These are phyloP conservation scores for Altica lythri DNA, from an alignment of 2,888 invertebrate species.

Conservation along the genomic window DNA sequence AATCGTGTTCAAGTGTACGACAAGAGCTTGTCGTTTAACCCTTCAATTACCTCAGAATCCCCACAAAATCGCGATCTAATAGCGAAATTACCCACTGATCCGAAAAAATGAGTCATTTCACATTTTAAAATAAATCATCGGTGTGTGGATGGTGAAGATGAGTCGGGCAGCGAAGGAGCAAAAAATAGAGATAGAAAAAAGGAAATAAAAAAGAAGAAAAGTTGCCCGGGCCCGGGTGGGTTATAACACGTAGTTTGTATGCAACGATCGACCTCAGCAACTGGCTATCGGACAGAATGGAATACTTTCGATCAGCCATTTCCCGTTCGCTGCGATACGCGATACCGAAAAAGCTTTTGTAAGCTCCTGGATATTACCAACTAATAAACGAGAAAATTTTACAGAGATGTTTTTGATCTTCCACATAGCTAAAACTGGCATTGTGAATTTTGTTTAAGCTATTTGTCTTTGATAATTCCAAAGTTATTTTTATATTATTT, in stretches of 20 bases:
- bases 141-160: neutral
- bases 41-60: neutral
- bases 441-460: no score
- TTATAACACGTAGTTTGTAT: conserved; percentile 47
- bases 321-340: conserved; percentile 24
- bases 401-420: conserved; percentile 4
- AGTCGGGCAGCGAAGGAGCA: neutral
- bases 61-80: neutral
- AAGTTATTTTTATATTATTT: no score
- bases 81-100: conserved; percentile 2
- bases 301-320: conserved; percentile 49
- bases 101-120: conserved; percentile 18
- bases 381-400: conserved; percentile 33
- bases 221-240: conserved; percentile 28
- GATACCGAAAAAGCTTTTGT: conserved; percentile 36
- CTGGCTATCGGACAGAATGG: conserved; percentile 45
- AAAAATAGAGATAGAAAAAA: neutral
- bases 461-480: no score
- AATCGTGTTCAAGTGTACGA: neutral
- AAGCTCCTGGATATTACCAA: conserved; percentile 42
- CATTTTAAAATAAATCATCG: conserved; percentile 18
- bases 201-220: conserved; percentile 6
- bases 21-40: neutral
- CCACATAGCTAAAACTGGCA: no score
- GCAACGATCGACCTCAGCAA: conserved; percentile 43